phyloP scores from a whole-genome alignment of 2,797 vertebrate genomes.

The Lepus oiostolus region DNA sequence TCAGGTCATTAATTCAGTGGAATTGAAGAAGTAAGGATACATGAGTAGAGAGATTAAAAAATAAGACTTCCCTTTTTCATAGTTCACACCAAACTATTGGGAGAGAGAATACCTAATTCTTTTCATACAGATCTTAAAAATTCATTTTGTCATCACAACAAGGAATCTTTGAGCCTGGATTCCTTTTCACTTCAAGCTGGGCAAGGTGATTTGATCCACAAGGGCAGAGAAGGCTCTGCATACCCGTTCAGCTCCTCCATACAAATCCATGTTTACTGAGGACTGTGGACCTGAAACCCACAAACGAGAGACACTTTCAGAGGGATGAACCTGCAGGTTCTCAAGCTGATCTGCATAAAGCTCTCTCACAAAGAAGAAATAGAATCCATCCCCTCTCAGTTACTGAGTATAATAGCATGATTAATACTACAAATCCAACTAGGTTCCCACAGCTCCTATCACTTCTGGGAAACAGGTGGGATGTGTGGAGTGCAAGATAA shows the following conservation, averaged over 20 bases:
- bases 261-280: constrained; percentile 77
- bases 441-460: not conserved
- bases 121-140: constrained; percentile 40
- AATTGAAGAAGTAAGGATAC: not conserved
- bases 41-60: not conserved
- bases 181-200: constrained; percentile 78
- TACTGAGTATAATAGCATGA: not conserved
- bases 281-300: constrained; percentile 81
- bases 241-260: constrained; percentile 82
- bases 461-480: not conserved
- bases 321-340: not conserved
- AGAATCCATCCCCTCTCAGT: not conserved
- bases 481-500: not conserved
- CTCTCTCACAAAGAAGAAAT: not conserved
- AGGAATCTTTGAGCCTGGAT: not conserved
- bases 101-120: not conserved
- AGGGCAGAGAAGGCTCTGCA: constrained; percentile 86
- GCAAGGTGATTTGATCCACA: constrained; percentile 82
- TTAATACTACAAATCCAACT: not conserved
- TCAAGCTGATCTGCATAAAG: constrained; percentile 34
- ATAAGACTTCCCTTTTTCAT: not conserved
- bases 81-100: not conserved
- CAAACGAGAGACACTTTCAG: constrained; percentile 57
- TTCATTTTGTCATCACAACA: not conserved
- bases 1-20: not conserved